Conservation (phyloP, 2,888 invertebrate genomes). For the Seira sanloemensis region DNA sequence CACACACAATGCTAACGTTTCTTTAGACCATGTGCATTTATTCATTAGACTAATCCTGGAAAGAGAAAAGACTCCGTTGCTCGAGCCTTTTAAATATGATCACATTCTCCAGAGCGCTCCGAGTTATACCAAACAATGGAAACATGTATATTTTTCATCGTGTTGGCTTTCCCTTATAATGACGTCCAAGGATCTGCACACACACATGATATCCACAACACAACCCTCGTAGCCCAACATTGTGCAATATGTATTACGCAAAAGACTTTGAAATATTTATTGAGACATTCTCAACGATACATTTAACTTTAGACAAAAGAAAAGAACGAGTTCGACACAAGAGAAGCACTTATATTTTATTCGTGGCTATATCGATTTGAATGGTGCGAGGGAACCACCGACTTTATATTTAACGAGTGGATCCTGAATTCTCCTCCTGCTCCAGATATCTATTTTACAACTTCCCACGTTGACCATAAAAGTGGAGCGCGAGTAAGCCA, state of each 20-base stretch:
- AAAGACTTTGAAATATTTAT: constrained; percentile 35
- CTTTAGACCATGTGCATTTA: neutral
- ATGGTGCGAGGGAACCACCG: too few species aligned
- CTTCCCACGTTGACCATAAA: neutral
- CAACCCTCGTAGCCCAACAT: neutral
- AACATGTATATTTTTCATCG: neutral
- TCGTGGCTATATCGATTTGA: too few species aligned
- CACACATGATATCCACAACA: too few species aligned
- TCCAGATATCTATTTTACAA: neutral
- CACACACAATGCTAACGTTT: neutral
- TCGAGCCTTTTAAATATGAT: constrained; percentile 22
- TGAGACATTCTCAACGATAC: constrained; percentile 12
- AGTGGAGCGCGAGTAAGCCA: too few species aligned
- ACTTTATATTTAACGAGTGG: too few species aligned
- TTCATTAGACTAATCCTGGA: constrained; percentile 2
- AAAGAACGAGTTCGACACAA: too few species aligned
- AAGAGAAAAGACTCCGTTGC: neutral
- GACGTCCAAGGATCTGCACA: too few species aligned
- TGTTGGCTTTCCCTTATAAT: too few species aligned
- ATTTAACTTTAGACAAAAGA: too few species aligned
- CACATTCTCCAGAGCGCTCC: constrained; percentile 23
- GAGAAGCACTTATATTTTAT: too few species aligned
- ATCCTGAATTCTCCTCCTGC: too few species aligned
- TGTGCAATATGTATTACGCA: neutral
- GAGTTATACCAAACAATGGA: constrained; percentile 30